Percentiles rank a stretch among this genome's conserved stretches.
Evolutionary conservation across 2,888 invertebrate genomes (phyloP).

Genomic region (Danaus chrysippus): DNA sequence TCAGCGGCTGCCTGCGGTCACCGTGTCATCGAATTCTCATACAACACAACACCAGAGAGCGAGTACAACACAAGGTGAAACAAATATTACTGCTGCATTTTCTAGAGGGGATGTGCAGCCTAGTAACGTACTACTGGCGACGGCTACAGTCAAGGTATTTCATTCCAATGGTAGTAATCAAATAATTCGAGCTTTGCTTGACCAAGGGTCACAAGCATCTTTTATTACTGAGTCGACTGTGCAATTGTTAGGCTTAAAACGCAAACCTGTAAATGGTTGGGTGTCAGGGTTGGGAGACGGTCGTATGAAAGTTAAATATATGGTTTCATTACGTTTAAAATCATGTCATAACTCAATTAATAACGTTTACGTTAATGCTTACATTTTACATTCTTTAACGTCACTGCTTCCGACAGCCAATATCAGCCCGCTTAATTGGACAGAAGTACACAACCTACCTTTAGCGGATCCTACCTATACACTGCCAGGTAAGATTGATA

Average conservation of each 20-base stretch:
- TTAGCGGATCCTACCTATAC: conserved; percentile 30
- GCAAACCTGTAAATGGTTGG: conserved; percentile 21
- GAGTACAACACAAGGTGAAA: neutral
- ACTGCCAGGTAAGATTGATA: conserved; percentile 29
- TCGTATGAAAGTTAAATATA: conserved; percentile 22
- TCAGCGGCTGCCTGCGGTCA: neutral
- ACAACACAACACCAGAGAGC: neutral
- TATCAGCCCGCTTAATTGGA: conserved; percentile 20
- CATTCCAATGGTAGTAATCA: neutral
- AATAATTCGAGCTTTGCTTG: conserved; percentile 25
- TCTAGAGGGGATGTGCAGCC: neutral
- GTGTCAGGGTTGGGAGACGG: conserved; percentile 33
- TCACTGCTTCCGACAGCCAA: conserved; percentile 24
- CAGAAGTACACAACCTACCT: conserved; percentile 20
- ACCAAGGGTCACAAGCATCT: conserved; percentile 32
- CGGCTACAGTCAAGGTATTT: conserved; percentile 10
- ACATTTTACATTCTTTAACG: conserved; percentile 24
- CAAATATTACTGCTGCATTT: conserved; percentile 5
- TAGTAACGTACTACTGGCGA: conserved; percentile 2
- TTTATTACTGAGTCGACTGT: conserved; percentile 32
- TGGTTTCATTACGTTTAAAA: conserved; percentile 22
- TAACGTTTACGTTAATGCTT: conserved; percentile 29
- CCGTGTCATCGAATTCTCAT: neutral
- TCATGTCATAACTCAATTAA: conserved; percentile 19
- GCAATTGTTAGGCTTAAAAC: conserved; percentile 28